Evolutionary conservation across 2,888 invertebrate genomes (phyloP), one percentile per base, ranked within the genome.

Genomic region (Mythimna albipuncta): DNA sequence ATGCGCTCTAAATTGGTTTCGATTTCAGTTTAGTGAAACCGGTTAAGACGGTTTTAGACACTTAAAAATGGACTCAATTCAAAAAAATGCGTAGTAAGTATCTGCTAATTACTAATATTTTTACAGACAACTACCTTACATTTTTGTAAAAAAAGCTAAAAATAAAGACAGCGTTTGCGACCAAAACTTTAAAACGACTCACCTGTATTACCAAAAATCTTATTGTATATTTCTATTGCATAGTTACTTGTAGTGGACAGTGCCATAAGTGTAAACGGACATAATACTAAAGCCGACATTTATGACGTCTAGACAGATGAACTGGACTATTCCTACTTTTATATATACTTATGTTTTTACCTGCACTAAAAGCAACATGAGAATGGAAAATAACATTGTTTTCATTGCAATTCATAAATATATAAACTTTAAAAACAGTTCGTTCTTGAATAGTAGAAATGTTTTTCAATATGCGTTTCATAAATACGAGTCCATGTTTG

Each of bases 231-330:
- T 76, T 35, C 69, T 62, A 61, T 50, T 59, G 58, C 1, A 41
- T 63, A 70, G 26, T 55, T 16, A 64, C 59, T 54, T 32, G 11
- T 54, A 41, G 58, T 61, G 66, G 71, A 64, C 75, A 74, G 44
- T 55, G n/a, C 13, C 55, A 47, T 63, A 47, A 54, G 57, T 66
- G 35, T 61, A 64, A 65, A 68, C 47, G 47, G 55, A 64, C 57
- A 63, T 63, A 81, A 79, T 52, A 85, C 78, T 83, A 81, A 85
- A 81, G 68, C 67, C 62, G 71, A 77, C 80, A 50, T 75, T 77
- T 84, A 79, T 77, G 77, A 71, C 44, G 79, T 79, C 79, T 79
- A 79, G 81, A 80, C 83, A 58, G 67, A 68, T 41, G 32, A 47
- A 50, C 64, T 55, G 67, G 41, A 62, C 55, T 65, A 32, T 70